Base-by-base conservation (phyloP, 2,888 invertebrate species). In the Cerceris ruficornis region DNA sequence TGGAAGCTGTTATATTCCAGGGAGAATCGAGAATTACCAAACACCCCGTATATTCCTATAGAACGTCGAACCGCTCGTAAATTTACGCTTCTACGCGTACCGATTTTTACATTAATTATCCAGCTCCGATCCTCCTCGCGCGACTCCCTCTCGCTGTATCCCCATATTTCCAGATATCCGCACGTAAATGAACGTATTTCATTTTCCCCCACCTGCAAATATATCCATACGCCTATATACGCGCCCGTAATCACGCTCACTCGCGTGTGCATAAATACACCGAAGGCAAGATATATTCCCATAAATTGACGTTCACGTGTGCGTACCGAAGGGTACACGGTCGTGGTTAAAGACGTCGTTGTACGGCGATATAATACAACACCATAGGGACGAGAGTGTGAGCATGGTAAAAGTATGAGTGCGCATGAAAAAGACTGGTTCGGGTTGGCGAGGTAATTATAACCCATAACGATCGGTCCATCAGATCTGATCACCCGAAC, bases 381-480 rank as follows among this genome's bases (percentile, higher is more conserved):
- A 11, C 8, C 46, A 8, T 11, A 11, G 46, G 46, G 1, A 8
- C 1, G 8, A 46, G 2, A 46, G 46, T 57, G 57, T 43, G 17
- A 5, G 39, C 5, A 5, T 55, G 8, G 41, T 62, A 55, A 39
- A 49, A 17, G 65, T 13, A n/a, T 2, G 50, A 7, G 62, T 55
- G 61, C n/a, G 43, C 50, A 62, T 57, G 73, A 61, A 62, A 62
- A 80, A 43, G 80, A 87, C 88, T 87, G 89, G 87, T 87, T 88
- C 82, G 80, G 80, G 2, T 77, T 78, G 39, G 76, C 69, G 81
- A 77, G 85, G 86, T 91, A 91, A 91, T 91, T 91, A 91, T 90
- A 90, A 90, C 85, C 88, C 84, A 84, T 86, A 89, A 89, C 90
- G 90, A 89, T 90, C 91, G 86, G 89, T 90, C 89, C 90, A 90